Base-by-base conservation (phyloP, 2,888 invertebrate species). In the Phasia obesa region DNA sequence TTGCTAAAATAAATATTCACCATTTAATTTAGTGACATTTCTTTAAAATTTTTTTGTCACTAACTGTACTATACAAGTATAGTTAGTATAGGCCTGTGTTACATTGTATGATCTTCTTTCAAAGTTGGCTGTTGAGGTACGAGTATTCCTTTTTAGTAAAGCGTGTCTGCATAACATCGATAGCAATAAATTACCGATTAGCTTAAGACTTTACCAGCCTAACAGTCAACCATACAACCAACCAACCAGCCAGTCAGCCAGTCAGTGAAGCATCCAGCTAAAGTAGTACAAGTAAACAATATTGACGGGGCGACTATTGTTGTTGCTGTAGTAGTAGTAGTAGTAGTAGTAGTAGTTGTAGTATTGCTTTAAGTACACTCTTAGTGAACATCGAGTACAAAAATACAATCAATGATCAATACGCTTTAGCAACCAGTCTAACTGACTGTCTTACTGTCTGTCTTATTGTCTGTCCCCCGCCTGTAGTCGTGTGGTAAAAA, bases 131-230 rank as follows among this genome's bases (percentile, higher is more conserved):
- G n/a, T n/a, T n/a, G n/a, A n/a, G n/a, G n/a, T n/a, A n/a, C 55
- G 27, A 25, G 49, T 47, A 67, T 49, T 47, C 42, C 69, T 78
- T 70, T 76, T 73, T 80, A 80, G 84, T 74, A 81, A 65, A 81
- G 71, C 83, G 83, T 83, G 79, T 79, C 83, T 83, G 81, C 75
- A 84, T 73, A 85, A 87, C 87, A 87, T 84, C 86, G 86, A 87
- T 86, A 85, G 87, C 87, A 88, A 89, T 89, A 89, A 89, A 89
- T 89, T 89, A 89, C 87, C 88, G 88, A 90, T 90, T 89, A 90
- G 87, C 87, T 86, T 88, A 79, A 79, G 71, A 71, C 75, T 75
- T 75, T 75, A 55, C 64, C 79, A 71, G 60, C 65, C 70, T 47
- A 53, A 4, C 59, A 38, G 3, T 11, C 49, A 64, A 15, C 21